Evolutionary conservation across 2,888 invertebrate species (phyloP).

Genomic region (Linyphia triangularis): DNA sequence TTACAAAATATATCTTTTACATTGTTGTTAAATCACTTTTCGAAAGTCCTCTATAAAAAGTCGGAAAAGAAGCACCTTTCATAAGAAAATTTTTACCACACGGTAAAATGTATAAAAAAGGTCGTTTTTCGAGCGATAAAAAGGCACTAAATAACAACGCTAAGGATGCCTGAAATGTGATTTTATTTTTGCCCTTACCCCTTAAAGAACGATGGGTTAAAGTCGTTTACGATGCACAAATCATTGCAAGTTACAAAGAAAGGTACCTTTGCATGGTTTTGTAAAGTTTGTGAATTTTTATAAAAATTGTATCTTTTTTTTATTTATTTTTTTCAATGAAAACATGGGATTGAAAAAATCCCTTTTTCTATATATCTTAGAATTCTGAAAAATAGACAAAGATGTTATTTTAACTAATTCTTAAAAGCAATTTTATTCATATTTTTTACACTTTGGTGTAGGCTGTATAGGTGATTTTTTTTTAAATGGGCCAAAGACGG

Average conservation of each 20-base stretch:
- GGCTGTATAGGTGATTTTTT: too few relatives aligned
- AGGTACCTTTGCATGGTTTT: not conserved
- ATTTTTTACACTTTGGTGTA: too few relatives aligned
- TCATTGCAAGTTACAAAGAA: not conserved
- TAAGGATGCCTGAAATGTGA: not conserved
- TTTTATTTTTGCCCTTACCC: not conserved
- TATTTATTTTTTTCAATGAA: too few relatives aligned
- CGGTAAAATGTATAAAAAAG: not conserved
- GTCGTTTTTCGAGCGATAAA: constrained; percentile 10
- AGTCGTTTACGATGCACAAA: not conserved
- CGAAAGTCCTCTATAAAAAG: not conserved
- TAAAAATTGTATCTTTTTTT: too few relatives aligned
- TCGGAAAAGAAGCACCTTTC: not conserved
- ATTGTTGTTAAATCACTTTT: constrained; percentile 42
- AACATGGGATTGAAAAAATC: too few relatives aligned
- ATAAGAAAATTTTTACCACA: not conserved
- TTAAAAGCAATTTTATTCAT: too few relatives aligned
- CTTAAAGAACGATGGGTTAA: not conserved
- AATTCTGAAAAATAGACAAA: too few relatives aligned
- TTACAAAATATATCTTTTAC: constrained; percentile 16
- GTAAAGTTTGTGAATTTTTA: not conserved
- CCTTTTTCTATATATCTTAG: too few relatives aligned
- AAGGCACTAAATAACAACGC: not conserved
- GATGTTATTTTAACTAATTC: too few relatives aligned
- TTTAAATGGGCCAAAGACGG: too few relatives aligned